These are phyloP conservation scores for Coluber constrictor DNA, from an alignment of 2,797 vertebrate species.

Conservation along the genomic window DNA sequence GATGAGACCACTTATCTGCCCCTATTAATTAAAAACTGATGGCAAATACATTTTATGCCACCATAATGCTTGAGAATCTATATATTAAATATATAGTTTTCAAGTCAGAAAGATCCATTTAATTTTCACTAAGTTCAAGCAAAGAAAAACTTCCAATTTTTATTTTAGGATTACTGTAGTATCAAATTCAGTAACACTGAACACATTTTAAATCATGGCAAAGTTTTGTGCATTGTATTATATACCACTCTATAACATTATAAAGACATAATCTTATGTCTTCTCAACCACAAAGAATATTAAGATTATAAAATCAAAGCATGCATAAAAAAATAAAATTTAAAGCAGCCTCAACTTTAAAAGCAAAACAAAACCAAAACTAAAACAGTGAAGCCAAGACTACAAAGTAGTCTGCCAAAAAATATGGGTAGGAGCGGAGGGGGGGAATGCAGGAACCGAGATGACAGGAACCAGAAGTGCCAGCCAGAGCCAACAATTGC, in stretches of 20 bases:
- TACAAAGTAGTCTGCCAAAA: neutral
- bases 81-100: neutral
- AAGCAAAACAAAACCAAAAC: neutral
- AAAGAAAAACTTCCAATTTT: neutral
- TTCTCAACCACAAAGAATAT: neutral
- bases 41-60: neutral
- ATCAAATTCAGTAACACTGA: neutral
- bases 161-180: neutral
- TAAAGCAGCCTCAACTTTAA: neutral
- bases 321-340: neutral
- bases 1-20: neutral
- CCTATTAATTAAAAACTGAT: constrained; percentile 12
- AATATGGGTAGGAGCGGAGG: neutral
- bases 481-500: neutral
- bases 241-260: neutral
- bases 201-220: neutral
- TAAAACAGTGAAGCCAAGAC: neutral
- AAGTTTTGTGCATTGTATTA: neutral
- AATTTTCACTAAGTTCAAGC: neutral
- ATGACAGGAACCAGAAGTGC: neutral
- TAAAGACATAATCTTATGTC: neutral
- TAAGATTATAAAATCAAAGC: neutral
- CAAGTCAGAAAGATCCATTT: neutral
- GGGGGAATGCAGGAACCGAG: neutral
- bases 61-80: neutral